phyloP scores from a whole-genome alignment of 2,113 vertebrate species.

The Arenaria interpres region DNA sequence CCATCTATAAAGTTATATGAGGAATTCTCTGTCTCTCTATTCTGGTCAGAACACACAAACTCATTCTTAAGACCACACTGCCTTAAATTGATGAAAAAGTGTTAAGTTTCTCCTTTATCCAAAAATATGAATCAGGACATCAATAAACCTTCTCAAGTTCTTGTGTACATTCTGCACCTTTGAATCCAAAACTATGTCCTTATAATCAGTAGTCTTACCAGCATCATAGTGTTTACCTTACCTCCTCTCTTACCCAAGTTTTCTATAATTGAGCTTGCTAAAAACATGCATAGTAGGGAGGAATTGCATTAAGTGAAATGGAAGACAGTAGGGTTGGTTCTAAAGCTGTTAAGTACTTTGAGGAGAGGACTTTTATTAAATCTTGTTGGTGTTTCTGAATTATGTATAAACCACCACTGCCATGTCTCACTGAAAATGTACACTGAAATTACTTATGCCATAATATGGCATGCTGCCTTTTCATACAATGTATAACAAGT shows the following conservation, averaged over 20 bases:
- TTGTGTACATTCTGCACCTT: not conserved
- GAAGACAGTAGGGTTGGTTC: not conserved
- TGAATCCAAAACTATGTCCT: not conserved
- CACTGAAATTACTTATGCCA: not conserved
- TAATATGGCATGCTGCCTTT: not conserved
- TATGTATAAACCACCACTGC: not conserved
- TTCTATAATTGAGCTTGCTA: not conserved
- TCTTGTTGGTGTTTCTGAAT: not conserved
- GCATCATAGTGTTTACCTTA: not conserved
- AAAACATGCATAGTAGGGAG: not conserved
- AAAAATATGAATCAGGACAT: not conserved
- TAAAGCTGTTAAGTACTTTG: not conserved
- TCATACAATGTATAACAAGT: not conserved
- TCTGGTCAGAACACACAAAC: not conserved
- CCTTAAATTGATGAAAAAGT: not conserved
- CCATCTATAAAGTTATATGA: not conserved
- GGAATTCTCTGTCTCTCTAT: not conserved
- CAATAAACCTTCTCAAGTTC: not conserved
- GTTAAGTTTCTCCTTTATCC: not conserved
- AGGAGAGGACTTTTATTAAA: not conserved
- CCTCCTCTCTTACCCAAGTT: not conserved
- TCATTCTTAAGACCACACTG: not conserved
- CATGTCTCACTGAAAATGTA: not conserved
- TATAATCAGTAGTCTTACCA: not conserved
- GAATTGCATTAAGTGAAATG: not conserved